Evolutionary conservation across 2,797 vertebrate genomes (phyloP).

Genomic region (Allobates femoralis): DNA sequence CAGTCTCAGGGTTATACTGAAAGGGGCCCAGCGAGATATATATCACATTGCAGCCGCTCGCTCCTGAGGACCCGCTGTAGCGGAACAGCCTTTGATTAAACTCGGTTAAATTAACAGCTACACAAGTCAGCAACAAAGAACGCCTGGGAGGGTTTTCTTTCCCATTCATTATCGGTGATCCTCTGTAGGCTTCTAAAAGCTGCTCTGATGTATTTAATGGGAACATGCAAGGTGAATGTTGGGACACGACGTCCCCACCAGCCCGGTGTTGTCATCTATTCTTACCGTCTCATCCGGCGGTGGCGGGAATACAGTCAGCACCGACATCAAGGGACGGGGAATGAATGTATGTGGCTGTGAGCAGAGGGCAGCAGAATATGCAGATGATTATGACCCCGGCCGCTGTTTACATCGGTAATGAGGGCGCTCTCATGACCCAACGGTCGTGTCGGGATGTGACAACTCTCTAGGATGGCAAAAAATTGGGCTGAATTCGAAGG

Average conservation of each 20-base stretch:
- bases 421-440: constrained; percentile 20
- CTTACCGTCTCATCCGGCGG: constrained; percentile 23
- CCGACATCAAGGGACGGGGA: background rate
- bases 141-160: constrained; percentile 8
- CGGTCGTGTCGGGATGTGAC: background rate
- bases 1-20: background rate
- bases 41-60: background rate
- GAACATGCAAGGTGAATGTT: constrained; percentile 7
- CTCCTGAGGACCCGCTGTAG: background rate
- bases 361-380: background rate
- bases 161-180: constrained; percentile 32
- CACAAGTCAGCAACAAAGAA: constrained; percentile 44
- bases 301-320: background rate
- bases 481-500: constrained; percentile 1
- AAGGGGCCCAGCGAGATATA: background rate
- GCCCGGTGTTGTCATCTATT: background rate
- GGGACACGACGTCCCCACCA: background rate
- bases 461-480: constrained; percentile 6
- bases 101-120: constrained; percentile 31
- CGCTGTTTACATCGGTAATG: constrained; percentile 7
- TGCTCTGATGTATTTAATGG: background rate
- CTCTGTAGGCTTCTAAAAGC: constrained; percentile 19
- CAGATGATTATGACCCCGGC: background rate
- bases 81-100: background rate
- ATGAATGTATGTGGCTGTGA: background rate